A percentile compares a stretch with the other conserved stretches of the same genome.
Conservation (phyloP, 2,888 invertebrate species). For the Drepana falcataria region DNA sequence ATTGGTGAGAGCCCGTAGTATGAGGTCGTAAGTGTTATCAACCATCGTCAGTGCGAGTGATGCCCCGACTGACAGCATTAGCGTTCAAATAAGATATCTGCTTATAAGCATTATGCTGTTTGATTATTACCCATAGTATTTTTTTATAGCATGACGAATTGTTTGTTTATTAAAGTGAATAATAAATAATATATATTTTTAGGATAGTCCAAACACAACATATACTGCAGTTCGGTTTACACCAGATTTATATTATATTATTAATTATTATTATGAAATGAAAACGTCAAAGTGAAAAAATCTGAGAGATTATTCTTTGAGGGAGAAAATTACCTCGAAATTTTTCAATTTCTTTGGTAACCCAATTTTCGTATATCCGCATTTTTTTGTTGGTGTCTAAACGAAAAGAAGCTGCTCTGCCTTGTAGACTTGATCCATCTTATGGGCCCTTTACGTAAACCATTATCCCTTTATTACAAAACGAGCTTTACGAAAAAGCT, state of each 20-base stretch:
- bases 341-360: conserved; percentile 68
- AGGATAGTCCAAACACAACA: too few relatives aligned
- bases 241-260: background rate
- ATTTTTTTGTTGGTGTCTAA: conserved; percentile 56
- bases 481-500: too few relatives aligned
- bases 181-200: too few relatives aligned
- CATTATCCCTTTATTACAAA: background rate
- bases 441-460: conserved; percentile 23
- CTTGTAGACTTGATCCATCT: conserved; percentile 28
- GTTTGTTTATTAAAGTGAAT: too few relatives aligned
- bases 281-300: conserved; percentile 15
- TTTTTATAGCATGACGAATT: too few relatives aligned
- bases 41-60: too few relatives aligned
- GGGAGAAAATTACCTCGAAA: conserved; percentile 67
- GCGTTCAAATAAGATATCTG: too few relatives aligned
- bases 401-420: conserved; percentile 48
- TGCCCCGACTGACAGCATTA: too few relatives aligned
- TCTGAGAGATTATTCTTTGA: conserved; percentile 49
- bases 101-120: too few relatives aligned
- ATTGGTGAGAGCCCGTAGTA: too few relatives aligned
- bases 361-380: conserved; percentile 58
- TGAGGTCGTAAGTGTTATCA: too few relatives aligned
- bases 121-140: too few relatives aligned
- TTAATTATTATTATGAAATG: conserved; percentile 1
- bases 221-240: background rate